A percentile compares a stretch with the other conserved stretches of the same genome.
phyloP scores from a whole-genome alignment of 30 jellyfish, hydroid and myxozoan genomes.

The Hydractinia symbiolongicarpus region DNA sequence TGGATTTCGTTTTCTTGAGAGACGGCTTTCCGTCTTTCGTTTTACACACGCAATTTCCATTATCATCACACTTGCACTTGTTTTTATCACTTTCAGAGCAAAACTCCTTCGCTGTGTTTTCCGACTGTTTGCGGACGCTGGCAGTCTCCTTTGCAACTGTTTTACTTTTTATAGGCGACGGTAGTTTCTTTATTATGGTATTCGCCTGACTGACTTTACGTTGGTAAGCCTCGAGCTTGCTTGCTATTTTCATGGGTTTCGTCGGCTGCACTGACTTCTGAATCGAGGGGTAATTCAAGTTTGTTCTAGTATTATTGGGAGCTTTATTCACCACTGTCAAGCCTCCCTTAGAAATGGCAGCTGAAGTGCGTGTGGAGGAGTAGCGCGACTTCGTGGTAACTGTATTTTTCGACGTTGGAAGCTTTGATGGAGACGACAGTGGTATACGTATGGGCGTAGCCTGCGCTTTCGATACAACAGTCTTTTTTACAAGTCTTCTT shows the following conservation, averaged over 20 bases:
- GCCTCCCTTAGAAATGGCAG: not conserved
- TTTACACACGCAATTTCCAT: slow-evolving; percentile 9
- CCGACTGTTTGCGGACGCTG: not conserved
- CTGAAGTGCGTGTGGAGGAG: not conserved
- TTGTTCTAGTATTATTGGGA: not conserved
- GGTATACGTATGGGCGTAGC: slow-evolving; percentile 7
- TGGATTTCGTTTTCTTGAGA: slow-evolving; percentile 58
- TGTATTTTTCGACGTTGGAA: not conserved
- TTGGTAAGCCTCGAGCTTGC: not conserved
- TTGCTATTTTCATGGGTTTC: not conserved
- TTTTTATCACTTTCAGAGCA: not conserved
- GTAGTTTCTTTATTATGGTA: not conserved
- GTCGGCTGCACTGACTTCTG: not conserved
- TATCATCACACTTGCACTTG: slow-evolving; percentile 16
- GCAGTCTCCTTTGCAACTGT: too few species aligned
- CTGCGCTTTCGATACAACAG: not conserved
- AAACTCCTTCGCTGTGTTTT: not conserved
- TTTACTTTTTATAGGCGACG: not conserved
- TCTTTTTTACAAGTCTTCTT: too few species aligned
- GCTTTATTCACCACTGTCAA: not conserved
- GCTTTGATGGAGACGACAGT: not conserved
- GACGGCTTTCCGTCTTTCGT: slow-evolving; percentile 12
- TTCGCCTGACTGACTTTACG: not conserved
- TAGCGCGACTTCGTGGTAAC: not conserved
- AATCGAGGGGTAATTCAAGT: not conserved